Evolutionary conservation across 1,140 invertebrate species (phyloP), one percentile per base, ranked within the genome.

Genomic region (Papilio dardanus): DNA sequence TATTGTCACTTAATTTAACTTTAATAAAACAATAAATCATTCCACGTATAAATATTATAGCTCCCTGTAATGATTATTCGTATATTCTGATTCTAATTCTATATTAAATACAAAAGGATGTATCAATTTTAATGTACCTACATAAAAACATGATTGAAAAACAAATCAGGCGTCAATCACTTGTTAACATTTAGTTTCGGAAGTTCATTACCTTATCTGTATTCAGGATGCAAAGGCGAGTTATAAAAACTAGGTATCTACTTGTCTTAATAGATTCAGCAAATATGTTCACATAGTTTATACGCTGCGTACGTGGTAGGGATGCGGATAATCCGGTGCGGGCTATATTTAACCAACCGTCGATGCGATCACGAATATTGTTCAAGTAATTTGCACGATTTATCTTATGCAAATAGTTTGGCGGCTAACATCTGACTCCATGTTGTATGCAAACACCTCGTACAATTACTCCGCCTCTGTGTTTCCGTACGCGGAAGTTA

Each of bases 361-460:
- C 31, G 31, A 74, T 76, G 31, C 28, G 24, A 75, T 74, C 76
- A 80, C 71, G 71, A 80, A 77, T 82, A 75, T 80, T 79, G 68
- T 75, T 58, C 33, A 75, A 79, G 68, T 76, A 74, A 76, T 77
- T 81, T 66, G 67, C 71, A 74, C 74, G 7, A 78, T 67, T 67
- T 75, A 69, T 78, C 40, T 46, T 78, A 79, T 78, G 62, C 73
- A 79, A 78, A 79, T 82, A 75, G 68, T 28, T 74, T 30, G 42
- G 50, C 69, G 65, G 30, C 65, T 31, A 73, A 54, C 46, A 58
- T 73, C 19, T 73, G 50, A 73, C n/a, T 58, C 54, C 31, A 24
- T 33, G 33, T 73, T 73, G 71, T 31, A 50, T 14, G 30, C 24
- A 58, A 73, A 58, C 71, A 50, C 21, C 19, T 16, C 28, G n/a